Conservation (phyloP, 2,888 invertebrate species). For the Drosophila longiperda region DNA sequence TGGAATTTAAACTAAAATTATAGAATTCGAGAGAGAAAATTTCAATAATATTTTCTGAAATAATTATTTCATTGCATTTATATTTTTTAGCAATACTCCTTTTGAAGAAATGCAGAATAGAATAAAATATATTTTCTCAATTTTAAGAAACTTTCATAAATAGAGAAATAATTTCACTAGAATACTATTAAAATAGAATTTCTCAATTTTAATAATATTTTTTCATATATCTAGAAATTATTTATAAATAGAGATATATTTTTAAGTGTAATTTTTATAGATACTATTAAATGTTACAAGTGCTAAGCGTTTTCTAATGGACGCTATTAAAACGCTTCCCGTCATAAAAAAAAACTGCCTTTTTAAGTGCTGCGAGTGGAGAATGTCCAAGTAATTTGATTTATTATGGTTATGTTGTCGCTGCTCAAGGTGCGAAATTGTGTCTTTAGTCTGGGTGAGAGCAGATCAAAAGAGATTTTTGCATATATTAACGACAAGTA, state of each 20-base stretch:
- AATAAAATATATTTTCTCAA: no score
- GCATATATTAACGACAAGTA: constrained; percentile 55
- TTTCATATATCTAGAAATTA: background rate
- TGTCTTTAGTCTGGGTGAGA: constrained; percentile 41
- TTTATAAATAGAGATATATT: background rate
- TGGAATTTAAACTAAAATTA: background rate
- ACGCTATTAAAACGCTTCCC: constrained; percentile 64
- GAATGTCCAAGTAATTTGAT: constrained; percentile 8
- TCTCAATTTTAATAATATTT: no score
- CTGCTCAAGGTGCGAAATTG: constrained; percentile 68
- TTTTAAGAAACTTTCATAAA: no score
- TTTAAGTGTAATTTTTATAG: no score
- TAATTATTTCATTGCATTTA: background rate
- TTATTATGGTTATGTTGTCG: background rate
- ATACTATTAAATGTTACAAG: constrained; percentile 36
- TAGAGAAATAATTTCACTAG: no score
- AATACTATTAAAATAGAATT: no score
- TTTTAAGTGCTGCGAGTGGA: constrained; percentile 29
- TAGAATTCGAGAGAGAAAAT: background rate
- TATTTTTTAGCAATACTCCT: background rate
- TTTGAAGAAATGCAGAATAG: background rate
- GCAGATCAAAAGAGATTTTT: constrained; percentile 75
- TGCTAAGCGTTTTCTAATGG: constrained; percentile 74
- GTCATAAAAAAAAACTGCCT: constrained; percentile 43
- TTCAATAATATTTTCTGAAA: background rate